Percentiles rank a stretch among this genome's conserved stretches.
These are phyloP conservation scores for Malurus splendens DNA, from an alignment of 2,797 vertebrate genomes.

Conservation along the genomic window DNA sequence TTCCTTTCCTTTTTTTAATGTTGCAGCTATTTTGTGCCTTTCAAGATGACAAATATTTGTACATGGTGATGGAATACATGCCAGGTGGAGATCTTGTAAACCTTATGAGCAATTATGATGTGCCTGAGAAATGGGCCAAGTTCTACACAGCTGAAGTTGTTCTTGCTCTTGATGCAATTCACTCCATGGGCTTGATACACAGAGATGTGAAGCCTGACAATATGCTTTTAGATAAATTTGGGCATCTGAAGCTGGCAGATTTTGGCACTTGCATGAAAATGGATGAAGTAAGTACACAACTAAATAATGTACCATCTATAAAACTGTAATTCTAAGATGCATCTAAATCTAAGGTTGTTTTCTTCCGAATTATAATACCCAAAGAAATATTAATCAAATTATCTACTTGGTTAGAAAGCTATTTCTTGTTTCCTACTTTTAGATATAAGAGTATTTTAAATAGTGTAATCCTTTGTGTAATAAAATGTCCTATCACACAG, in stretches of 20 bases:
- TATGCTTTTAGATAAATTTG: constrained; percentile 92
- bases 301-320: background rate
- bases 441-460: background rate
- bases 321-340: background rate
- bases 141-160: constrained; percentile 98
- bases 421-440: background rate
- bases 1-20: background rate
- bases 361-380: background rate
- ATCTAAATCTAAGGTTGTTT: background rate
- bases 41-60: constrained; percentile 95
- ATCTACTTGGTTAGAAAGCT: background rate
- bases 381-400: background rate
- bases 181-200: constrained; percentile 98
- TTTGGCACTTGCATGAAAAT: constrained; percentile 99
- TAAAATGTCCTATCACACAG: background rate
- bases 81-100: constrained; percentile 98
- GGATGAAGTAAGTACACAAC: constrained; percentile 84
- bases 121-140: constrained; percentile 97
- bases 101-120: constrained; percentile 97
- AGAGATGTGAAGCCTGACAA: constrained; percentile 98
- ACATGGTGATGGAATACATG: constrained; percentile 99
- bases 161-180: constrained; percentile 95
- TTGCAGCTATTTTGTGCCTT: constrained; percentile 94
- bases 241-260: constrained; percentile 96
- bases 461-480: background rate